Percentiles rank a stretch among this genome's conserved stretches.
phyloP scores from a whole-genome alignment of 2,888 invertebrate species.

The Tuberolachnus salignus region DNA sequence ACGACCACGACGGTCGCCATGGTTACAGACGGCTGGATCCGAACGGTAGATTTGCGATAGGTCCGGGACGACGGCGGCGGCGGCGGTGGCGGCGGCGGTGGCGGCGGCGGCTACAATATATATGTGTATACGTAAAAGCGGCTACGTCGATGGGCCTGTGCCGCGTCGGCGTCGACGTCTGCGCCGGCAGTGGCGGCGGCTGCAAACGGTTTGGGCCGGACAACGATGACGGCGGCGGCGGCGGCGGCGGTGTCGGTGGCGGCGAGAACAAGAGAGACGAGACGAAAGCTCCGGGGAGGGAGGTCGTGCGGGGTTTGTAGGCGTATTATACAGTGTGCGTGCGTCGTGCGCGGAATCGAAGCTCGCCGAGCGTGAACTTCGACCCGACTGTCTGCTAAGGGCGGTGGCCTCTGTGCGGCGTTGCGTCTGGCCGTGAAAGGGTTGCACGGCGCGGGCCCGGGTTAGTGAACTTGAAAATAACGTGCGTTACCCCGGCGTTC shows the following conservation, averaged over 20 bases:
- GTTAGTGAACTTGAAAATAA: constrained; percentile 55
- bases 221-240: not conserved
- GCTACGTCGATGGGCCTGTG: not conserved
- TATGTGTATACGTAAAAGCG: not conserved
- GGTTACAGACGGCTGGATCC: constrained; percentile 38
- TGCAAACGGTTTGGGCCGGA: too few relatives aligned
- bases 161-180: not conserved
- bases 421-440: constrained; percentile 52
- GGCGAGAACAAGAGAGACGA: not conserved
- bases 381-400: constrained; percentile 49
- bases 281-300: not conserved
- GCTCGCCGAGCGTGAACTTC: constrained; percentile 49
- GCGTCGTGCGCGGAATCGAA: constrained; percentile 33
- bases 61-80: constrained; percentile 39
- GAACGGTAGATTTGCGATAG: constrained; percentile 49
- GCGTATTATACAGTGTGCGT: not conserved
- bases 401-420: constrained; percentile 37
- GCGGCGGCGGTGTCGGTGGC: not conserved
- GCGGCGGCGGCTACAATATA: not conserved
- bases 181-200: not conserved
- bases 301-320: not conserved
- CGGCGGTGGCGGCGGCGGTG: not conserved
- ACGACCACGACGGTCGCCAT: constrained; percentile 13
- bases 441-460: constrained; percentile 38
- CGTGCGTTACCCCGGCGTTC: constrained; percentile 8